These are phyloP conservation scores for Brenthis ino DNA, from an alignment of 2,888 invertebrate genomes.

Conservation along the genomic window DNA sequence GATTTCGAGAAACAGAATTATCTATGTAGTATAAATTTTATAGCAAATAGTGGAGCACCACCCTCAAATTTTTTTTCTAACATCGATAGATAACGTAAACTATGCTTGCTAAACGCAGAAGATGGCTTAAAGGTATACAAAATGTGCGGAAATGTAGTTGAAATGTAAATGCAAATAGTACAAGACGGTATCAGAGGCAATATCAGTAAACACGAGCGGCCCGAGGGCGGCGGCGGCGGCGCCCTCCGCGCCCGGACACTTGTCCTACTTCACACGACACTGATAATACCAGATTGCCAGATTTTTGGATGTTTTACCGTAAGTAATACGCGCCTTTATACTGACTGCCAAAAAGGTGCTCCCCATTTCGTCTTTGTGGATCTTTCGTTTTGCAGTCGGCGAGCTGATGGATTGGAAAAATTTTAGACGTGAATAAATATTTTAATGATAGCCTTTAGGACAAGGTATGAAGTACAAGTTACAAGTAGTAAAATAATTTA, in stretches of 20 bases:
- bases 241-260: not conserved
- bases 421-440: not conserved
- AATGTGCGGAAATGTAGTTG: not conserved
- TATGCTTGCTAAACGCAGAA: too few species aligned
- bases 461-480: not conserved
- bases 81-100: too few species aligned
- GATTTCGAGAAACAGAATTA: too few species aligned
- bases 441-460: not conserved
- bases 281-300: slow-evolving; percentile 4
- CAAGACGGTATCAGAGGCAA: not conserved
- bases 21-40: too few species aligned
- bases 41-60: too few species aligned
- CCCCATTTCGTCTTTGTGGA: slow-evolving; percentile 1
- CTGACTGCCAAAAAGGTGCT: slow-evolving; percentile 1
- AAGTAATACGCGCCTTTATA: slow-evolving; percentile 1
- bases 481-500: too few species aligned
- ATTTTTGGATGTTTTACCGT: slow-evolving; percentile 11
- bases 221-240: not conserved
- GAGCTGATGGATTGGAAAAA: slow-evolving; percentile 1
- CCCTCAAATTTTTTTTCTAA: too few species aligned
- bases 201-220: not conserved
- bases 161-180: not conserved
- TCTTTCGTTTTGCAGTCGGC: not conserved
- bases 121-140: too few species aligned
- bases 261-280: slow-evolving; percentile 1